Percentiles rank a stretch among this genome's conserved stretches.
Evolutionary conservation across 2,113 vertebrate species (phyloP).

Genomic region (Dermatemys mawii): DNA sequence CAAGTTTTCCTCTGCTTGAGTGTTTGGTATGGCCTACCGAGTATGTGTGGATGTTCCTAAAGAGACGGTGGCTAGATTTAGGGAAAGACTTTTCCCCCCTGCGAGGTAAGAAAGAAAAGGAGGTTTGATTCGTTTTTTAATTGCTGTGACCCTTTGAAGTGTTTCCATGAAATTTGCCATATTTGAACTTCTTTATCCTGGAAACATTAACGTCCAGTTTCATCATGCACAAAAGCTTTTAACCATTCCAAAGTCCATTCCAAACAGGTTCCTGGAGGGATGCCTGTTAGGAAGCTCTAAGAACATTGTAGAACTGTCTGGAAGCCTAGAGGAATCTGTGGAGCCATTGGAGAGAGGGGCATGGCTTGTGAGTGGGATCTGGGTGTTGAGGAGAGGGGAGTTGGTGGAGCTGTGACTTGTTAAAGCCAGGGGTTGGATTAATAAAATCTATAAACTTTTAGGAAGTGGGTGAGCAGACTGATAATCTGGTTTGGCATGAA

Average conservation of each 20-base stretch:
- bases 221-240: neutral
- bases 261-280: neutral
- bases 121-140: neutral
- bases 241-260: neutral
- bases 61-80: neutral
- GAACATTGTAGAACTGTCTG: neutral
- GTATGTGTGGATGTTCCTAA: neutral
- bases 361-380: neutral
- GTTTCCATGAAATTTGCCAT: neutral
- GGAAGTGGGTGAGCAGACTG: neutral
- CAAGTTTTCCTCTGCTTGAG: neutral
- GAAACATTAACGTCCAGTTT: rapidly evolving
- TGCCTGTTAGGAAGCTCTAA: neutral
- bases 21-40: rapidly evolving
- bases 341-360: neutral
- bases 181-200: neutral
- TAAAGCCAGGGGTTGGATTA: neutral
- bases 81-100: neutral
- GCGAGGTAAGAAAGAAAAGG: neutral
- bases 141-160: rapidly evolving
- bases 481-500: neutral
- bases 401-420: neutral
- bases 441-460: neutral
- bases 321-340: neutral
- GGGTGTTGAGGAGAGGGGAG: neutral